Evolutionary conservation across 2,888 invertebrate genomes (phyloP).

Genomic region (Polietes domitor): DNA sequence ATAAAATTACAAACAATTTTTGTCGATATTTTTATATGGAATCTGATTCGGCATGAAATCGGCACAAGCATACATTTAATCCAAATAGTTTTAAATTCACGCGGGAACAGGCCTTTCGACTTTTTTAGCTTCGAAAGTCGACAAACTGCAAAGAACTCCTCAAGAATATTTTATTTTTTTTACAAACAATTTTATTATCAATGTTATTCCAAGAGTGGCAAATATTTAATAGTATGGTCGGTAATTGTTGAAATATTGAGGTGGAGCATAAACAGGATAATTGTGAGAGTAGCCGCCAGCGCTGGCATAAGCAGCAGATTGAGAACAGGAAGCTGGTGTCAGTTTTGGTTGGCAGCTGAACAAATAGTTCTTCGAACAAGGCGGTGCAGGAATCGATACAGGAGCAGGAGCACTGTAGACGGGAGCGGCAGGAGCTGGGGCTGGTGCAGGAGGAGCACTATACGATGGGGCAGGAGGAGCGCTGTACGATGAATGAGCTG

Average conservation of each 20-base stretch:
- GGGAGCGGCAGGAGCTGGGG: background rate
- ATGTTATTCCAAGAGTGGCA: background rate
- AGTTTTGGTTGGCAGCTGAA: constrained; percentile 66
- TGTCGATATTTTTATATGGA: no score
- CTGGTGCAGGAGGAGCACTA: constrained; percentile 25
- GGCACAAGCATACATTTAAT: no score
- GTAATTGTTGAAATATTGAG: constrained; percentile 47
- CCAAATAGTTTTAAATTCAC: no score
- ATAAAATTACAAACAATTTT: no score
- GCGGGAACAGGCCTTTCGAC: no score
- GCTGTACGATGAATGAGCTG: background rate
- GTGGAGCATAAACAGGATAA: constrained; percentile 56
- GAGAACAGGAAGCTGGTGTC: constrained; percentile 60
- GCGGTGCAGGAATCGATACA: constrained; percentile 48
- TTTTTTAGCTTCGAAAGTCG: no score
- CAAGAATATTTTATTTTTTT: constrained; percentile 1
- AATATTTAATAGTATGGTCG: constrained; percentile 20
- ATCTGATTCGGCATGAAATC: no score
- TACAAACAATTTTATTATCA: background rate
- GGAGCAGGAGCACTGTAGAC: constrained; percentile 1
- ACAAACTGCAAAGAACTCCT: no score
- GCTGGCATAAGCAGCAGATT: constrained; percentile 1
- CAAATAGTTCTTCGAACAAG: constrained; percentile 55
- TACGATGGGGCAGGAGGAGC: constrained; percentile 33
- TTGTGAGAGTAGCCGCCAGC: constrained; percentile 61